Evolutionary conservation across 2,797 vertebrate species (phyloP).

Genomic region (Graptemys geographica): DNA sequence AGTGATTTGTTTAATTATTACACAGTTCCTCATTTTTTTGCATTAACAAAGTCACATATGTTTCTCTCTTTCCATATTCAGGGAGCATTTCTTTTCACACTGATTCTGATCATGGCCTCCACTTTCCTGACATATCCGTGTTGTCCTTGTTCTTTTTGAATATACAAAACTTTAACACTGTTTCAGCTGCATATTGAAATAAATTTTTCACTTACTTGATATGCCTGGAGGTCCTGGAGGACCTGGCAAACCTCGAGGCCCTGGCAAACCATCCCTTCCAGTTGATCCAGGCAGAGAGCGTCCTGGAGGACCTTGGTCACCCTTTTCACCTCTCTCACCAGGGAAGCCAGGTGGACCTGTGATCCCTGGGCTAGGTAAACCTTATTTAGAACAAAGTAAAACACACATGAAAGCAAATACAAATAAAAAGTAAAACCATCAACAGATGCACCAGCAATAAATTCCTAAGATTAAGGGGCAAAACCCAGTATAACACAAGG

Average conservation of each 20-base stretch:
- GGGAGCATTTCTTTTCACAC: not conserved
- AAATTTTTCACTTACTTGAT: constrained; percentile 62
- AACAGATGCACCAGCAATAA: not conserved
- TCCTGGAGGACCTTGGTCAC: constrained; percentile 89
- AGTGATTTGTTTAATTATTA: rapidly evolving
- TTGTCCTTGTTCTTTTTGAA: not conserved
- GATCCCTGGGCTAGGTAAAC: constrained; percentile 77
- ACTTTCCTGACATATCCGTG: not conserved
- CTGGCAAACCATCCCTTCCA: constrained; percentile 86
- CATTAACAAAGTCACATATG: not conserved
- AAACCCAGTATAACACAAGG: not conserved
- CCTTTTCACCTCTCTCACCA: constrained; percentile 90
- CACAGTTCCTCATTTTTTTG: not conserved
- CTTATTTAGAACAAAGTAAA: constrained; percentile 63
- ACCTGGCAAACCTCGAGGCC: constrained; percentile 87
- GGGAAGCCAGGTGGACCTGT: constrained; percentile 87
- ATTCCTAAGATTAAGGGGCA: not conserved
- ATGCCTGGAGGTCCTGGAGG: constrained; percentile 79
- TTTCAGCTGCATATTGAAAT: not conserved
- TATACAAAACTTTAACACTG: not conserved
- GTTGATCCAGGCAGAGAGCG: constrained; percentile 85
- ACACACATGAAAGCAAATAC: not conserved
- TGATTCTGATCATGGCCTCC: not conserved
- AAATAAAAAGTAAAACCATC: not conserved
- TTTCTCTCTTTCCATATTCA: not conserved